Base-by-base conservation (phyloP, 2,797 vertebrate species). In the Florisuga fusca region DNA sequence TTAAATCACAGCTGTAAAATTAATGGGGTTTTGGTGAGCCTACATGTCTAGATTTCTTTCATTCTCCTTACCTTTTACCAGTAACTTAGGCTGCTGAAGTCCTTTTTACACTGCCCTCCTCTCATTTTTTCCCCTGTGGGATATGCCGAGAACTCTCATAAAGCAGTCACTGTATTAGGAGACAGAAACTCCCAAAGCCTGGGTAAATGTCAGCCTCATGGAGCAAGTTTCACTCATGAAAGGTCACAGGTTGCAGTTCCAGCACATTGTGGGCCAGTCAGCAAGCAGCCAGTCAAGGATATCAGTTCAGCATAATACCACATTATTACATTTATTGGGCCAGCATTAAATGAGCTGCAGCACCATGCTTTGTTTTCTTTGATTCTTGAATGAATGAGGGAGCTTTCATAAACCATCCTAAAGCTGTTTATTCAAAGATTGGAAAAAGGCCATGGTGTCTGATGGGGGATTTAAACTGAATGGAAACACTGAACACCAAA, bases 101-200 rank as follows among this genome's bases (percentile, higher is more conserved):
- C 41, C 29, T 64, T 83, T 86, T 73, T 25, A 33, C 19, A 55
- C 10, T 63, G 15, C 5, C 9, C 5, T 75, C 33, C 13, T n/a
- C 12, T 67, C 1, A 3, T 41, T 54, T 51, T 27, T 43, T 20
- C 9, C 23, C 23, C 7, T 0, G 2, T 46, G 16, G 26, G 86
- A 82, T 82, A 84, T 67, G 57, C 41, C 53, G 87, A 74, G 67
- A 75, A 19, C 38, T 89, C 34, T 82, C 93, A 67, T 74, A 94
- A 89, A 95, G 78, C 63, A 92, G 64, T 89, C 67, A 89, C 21
- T 64, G 26, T 89, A 59, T 87, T 74, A 88, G 91, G 62, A 92
- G 64, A 85, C 53, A 80, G 77, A 92, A 95, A 95, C 36, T 84
- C 86, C 77, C 71, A 93, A 94, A 94, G 90, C 93, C 81, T 95